Percentiles rank a stretch among this genome's conserved stretches.
phyloP scores from a whole-genome alignment of 2,888 invertebrate species.

The Lithophane semibrunnea region DNA sequence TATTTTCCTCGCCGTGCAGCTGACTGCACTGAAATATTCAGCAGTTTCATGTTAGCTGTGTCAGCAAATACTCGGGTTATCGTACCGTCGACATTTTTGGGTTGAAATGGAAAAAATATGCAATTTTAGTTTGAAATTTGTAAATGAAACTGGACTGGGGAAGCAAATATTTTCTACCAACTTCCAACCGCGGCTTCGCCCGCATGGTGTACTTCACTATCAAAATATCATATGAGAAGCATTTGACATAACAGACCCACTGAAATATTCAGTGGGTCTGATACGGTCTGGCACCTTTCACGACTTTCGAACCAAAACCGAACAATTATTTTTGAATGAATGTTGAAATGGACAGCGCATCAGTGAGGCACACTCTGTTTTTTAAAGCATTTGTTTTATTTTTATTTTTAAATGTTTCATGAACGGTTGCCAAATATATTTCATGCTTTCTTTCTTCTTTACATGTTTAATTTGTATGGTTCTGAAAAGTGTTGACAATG shows the following conservation, averaged over 20 bases:
- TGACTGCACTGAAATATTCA: constrained; percentile 49
- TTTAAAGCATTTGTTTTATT: neutral
- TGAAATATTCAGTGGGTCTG: constrained; percentile 15
- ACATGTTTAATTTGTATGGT: too few species aligned
- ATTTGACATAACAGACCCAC: neutral
- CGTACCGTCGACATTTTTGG: neutral
- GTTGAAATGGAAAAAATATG: neutral
- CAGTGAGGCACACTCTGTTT: neutral
- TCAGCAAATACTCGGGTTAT: constrained; percentile 16
- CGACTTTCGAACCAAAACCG: too few species aligned
- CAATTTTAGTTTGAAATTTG: neutral
- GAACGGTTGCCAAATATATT: neutral
- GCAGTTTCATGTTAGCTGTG: neutral
- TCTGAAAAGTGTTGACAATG: too few species aligned
- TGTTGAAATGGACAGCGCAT: neutral
- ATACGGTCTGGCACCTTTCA: too few species aligned
- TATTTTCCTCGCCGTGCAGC: constrained; percentile 34
- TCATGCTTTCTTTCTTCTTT: too few species aligned
- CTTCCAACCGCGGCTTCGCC: too few species aligned
- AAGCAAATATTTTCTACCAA: neutral
- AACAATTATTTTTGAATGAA: neutral
- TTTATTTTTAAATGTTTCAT: neutral
- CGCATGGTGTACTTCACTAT: neutral
- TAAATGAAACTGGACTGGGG: neutral
- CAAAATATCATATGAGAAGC: neutral